Evolutionary conservation across 2,888 invertebrate species (phyloP), one percentile per base, ranked within the genome.

Genomic region (Orthonevra nobilis): DNA sequence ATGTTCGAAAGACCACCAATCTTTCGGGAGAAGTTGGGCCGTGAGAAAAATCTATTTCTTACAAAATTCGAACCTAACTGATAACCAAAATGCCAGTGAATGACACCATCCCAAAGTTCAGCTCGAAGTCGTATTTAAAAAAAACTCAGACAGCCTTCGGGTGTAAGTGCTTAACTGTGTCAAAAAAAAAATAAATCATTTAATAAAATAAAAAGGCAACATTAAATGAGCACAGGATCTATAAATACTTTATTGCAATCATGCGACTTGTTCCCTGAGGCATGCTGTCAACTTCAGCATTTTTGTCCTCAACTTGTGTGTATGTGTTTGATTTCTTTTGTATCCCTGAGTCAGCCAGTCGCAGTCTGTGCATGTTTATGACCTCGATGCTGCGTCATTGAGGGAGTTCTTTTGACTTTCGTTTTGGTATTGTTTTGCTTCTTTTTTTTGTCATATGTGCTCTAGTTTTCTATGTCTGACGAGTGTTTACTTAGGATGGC

Each of bases 191-290:
- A n/a, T 15, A 28, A 26, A n/a, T n/a, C n/a, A n/a, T 9, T 2
- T 6, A n/a, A 9, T 9, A 14, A n/a, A 26, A 23, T 0, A 54
- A 36, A 32, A 20, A 6, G 0, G 26, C 20, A 52, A 23, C n/a
- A 34, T 23, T 12, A 38, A 54, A 54, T 15, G 10, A 38, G 52
- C 20, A 23, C n/a, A 26, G 54, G 26, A 38, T 38, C 23, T 46
- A 26, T 60, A 60, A 60, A 60, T 60, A 46, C 46, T 60, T 60
- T 9, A 46, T 60, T 60, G 20, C 34, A 34, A 23, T 14, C 44
- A 58, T 34, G 46, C 17, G 34, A 10, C 23, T 34, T 26, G 34
- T 26, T 36, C 60, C 60, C 44, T 3, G 23, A 46, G 46, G 60
- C 60, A n/a, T 60, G 44, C 5, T 44, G 44, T 32, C 58, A 60